Conservation (phyloP, 2,113 vertebrate genomes). For the Bubalus kerabau region DNA sequence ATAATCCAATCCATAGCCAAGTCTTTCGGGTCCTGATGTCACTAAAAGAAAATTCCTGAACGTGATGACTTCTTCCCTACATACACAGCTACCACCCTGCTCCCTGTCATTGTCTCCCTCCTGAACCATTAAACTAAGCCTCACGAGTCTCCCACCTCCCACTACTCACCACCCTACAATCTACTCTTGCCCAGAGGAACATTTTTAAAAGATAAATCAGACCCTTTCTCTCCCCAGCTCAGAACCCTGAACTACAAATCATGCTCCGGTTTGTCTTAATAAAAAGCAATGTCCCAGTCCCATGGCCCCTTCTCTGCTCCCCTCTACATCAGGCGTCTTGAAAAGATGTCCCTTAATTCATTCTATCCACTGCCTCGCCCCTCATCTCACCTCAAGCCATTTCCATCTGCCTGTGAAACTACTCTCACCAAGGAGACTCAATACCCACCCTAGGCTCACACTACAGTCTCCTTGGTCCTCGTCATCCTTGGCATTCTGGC, state of each 20-base stretch:
- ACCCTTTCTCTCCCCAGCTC: background rate
- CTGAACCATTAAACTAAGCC: background rate
- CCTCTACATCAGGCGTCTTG: rapidly evolving
- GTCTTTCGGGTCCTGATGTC: background rate
- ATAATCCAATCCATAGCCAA: background rate
- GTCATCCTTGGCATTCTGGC: background rate
- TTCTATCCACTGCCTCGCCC: background rate
- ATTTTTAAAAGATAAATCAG: background rate
- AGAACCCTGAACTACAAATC: background rate
- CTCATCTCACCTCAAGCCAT: background rate
- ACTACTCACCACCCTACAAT: no score
- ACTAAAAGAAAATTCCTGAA: background rate
- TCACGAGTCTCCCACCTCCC: background rate
- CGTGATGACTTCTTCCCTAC: background rate
- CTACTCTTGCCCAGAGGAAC: background rate
- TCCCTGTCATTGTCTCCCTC: background rate
- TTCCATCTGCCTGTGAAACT: background rate
- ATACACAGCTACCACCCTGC: background rate
- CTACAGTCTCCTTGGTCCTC: background rate
- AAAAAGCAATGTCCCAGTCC: background rate
- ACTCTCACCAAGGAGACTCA: background rate
- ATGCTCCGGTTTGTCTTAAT: background rate
- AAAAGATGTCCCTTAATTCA: background rate
- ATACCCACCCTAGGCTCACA: background rate
- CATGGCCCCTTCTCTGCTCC: background rate